Evolutionary conservation across 2,113 vertebrate genomes (phyloP), one percentile per base, ranked within the genome.

Genomic region (Synchiropus splendidus): DNA sequence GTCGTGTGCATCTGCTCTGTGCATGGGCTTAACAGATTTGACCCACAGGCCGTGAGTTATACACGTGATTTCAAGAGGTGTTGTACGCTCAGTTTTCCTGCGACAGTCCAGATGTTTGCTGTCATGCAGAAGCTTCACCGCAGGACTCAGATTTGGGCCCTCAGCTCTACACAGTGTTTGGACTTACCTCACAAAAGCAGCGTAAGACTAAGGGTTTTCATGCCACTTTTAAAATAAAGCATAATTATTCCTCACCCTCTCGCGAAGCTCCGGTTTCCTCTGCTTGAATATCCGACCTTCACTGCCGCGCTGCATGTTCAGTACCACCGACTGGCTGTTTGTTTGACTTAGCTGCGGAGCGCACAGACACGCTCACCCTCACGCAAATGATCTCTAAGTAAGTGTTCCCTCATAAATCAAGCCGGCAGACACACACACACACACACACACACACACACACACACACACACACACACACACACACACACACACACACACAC

Each of bases 401-500:
- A 61, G 60, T 59, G 35, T 77, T 73, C 58, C 50, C 51, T 51
- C 72, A 79, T 82, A 74, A 78, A 80, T 85, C 76, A 78, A 64
- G 35, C 14, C 13, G 36, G 47, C 48, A 39, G 52, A 38, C 54
- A 39, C 31, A 59, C n/a, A n/a, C 13, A 61, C 45, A 61, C 63
- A 61, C 32, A 64, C 66, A 42, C 53, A n/a, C n/a, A n/a, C n/a
- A n/a, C n/a, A n/a, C n/a, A n/a, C n/a, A n/a, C n/a, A n/a, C n/a
- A n/a, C n/a, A n/a, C n/a, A n/a, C n/a, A n/a, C n/a, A n/a, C n/a
- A n/a, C n/a, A n/a, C n/a, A n/a, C n/a, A n/a, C n/a, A n/a, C n/a
- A n/a, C n/a, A n/a, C n/a, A n/a, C n/a, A n/a, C n/a, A n/a, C n/a
- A n/a, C n/a, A n/a, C n/a, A n/a, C n/a, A n/a, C n/a, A n/a, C n/a